Percentiles rank a stretch among this genome's conserved stretches.
These are phyloP conservation scores for Conops quadrifasciatus DNA, from an alignment of 2,888 invertebrate species.

Conservation along the genomic window DNA sequence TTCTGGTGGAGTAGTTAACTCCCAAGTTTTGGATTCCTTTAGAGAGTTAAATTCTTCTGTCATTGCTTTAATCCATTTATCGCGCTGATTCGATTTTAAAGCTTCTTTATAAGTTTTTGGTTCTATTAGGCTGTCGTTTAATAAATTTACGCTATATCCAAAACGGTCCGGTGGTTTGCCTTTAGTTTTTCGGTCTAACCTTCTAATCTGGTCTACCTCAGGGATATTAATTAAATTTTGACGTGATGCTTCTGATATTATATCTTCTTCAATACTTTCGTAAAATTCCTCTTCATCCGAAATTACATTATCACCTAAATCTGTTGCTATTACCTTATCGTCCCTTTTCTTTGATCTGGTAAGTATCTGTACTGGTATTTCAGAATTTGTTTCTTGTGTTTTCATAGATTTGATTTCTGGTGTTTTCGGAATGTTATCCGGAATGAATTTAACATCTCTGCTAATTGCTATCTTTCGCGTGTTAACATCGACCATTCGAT, in stretches of 20 bases:
- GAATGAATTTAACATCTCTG: too few species aligned
- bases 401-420: too few species aligned
- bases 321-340: not conserved
- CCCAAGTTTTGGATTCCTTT: not conserved
- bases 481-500: conserved; percentile 38
- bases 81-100: not conserved
- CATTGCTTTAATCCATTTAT: conserved; percentile 8
- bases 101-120: not conserved
- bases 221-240: not conserved
- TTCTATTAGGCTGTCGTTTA: not conserved
- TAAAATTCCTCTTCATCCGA: not conserved
- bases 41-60: conserved; percentile 7
- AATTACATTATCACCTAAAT: not conserved
- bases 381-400: too few species aligned
- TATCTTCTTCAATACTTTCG: not conserved
- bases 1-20: not conserved
- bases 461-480: too few species aligned
- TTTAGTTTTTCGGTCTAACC: not conserved
- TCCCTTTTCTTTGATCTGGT: not conserved
- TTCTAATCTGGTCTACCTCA: not conserved
- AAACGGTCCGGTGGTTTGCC: not conserved
- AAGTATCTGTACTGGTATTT: too few species aligned
- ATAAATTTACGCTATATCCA: not conserved
- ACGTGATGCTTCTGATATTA: not conserved
- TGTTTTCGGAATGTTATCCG: not conserved